These are phyloP conservation scores for Anguilla rostrata DNA, from an alignment of 2,113 vertebrate species.

Conservation along the genomic window DNA sequence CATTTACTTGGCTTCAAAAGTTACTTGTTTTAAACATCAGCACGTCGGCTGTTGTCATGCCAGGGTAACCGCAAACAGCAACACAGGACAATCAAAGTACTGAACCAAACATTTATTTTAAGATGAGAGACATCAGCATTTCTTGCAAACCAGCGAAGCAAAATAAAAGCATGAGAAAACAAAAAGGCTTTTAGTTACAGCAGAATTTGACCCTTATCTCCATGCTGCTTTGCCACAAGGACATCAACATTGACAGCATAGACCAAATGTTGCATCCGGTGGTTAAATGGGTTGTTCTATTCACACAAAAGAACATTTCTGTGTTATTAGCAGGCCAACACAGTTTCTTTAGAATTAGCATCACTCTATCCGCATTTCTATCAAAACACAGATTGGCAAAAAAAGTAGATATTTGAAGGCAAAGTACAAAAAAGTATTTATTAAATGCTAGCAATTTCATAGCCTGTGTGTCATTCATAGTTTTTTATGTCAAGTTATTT, in stretches of 20 bases:
- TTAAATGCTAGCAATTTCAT: conserved; percentile 13
- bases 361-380: conserved; percentile 29
- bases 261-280: conserved; percentile 15
- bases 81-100: conserved; percentile 16
- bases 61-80: background rate
- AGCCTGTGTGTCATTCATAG: background rate
- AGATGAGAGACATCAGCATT: conserved; percentile 47
- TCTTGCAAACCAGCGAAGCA: conserved; percentile 45
- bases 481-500: background rate
- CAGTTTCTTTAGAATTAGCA: conserved; percentile 12
- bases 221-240: conserved; percentile 29
- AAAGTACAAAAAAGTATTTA: conserved; percentile 37
- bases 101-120: conserved; percentile 53
- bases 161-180: conserved; percentile 25
- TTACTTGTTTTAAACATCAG: background rate
- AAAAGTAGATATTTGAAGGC: conserved; percentile 25
- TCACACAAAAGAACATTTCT: conserved; percentile 29
- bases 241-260: conserved; percentile 31
- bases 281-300: conserved; percentile 19
- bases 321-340: conserved; percentile 24
- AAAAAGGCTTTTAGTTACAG: conserved; percentile 36
- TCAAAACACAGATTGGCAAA: conserved; percentile 35
- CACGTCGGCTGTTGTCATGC: background rate
- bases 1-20: background rate
- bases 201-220: conserved; percentile 32